phyloP scores from a whole-genome alignment of 2,113 vertebrate species.

The Benitochromis conjunctus region DNA sequence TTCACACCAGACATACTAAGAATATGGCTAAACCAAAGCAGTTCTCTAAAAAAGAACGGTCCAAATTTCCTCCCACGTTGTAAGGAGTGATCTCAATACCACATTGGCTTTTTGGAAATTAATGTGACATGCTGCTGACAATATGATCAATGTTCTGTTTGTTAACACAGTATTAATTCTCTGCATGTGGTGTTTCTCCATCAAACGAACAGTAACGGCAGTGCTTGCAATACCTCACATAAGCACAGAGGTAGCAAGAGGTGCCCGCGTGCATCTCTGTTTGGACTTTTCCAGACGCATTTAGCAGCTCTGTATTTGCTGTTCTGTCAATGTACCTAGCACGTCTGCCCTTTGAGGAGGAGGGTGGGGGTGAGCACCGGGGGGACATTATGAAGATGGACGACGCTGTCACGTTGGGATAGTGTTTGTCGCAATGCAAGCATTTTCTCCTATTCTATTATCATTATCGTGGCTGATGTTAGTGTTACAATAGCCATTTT shows the following conservation, averaged over 20 bases:
- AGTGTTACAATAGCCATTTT: constrained; percentile 61
- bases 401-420: constrained; percentile 51
- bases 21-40: background rate
- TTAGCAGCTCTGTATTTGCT: background rate
- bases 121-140: background rate
- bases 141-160: constrained; percentile 12
- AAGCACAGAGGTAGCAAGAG: background rate
- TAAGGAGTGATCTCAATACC: background rate
- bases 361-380: background rate
- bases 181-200: background rate
- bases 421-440: constrained; percentile 58
- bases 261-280: background rate
- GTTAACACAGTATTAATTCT: background rate
- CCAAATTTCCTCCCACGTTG: background rate
- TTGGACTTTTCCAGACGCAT: background rate
- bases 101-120: background rate
- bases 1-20: background rate
- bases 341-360: background rate
- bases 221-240: background rate
- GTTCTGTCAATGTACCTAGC: constrained; percentile 26
- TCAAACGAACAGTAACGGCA: background rate
- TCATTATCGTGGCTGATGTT: constrained; percentile 65
- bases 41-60: background rate
- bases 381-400: constrained; percentile 66
- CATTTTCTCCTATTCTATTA: constrained; percentile 64